These are phyloP conservation scores for Papilio polytes DNA, from an alignment of 1,140 invertebrate species.

Conservation along the genomic window DNA sequence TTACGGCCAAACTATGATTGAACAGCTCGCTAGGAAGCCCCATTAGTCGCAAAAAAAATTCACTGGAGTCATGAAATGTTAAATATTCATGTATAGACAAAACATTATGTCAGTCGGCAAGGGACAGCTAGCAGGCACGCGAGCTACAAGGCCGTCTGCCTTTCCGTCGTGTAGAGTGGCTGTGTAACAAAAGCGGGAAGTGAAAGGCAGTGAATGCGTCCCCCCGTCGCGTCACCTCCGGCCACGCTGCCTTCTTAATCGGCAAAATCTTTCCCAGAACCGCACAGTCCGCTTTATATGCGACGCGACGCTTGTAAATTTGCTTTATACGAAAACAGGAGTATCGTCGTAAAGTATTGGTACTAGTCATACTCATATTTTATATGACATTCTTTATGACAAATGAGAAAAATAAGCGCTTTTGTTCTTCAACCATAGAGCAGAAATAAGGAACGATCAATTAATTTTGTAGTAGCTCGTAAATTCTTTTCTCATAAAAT, in stretches of 20 bases:
- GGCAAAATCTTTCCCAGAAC: constrained; percentile 41
- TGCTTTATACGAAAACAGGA: neutral
- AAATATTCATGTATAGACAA: constrained; percentile 19
- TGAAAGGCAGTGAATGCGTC: constrained; percentile 82
- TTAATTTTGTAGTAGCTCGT: neutral
- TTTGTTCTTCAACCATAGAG: neutral
- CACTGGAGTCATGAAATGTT: constrained; percentile 43
- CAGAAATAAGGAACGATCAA: neutral
- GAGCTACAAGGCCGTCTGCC: constrained; percentile 78
- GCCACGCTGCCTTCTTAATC: constrained; percentile 52
- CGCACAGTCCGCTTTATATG: constrained; percentile 38
- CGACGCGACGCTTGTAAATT: constrained; percentile 23
- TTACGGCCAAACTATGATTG: constrained; percentile 52
- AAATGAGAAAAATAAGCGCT: neutral
- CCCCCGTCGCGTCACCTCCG: constrained; percentile 66
- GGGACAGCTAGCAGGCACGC: constrained; percentile 66
- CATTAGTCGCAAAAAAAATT: neutral
- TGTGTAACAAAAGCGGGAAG: constrained; percentile 80
- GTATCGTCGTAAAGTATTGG: neutral
- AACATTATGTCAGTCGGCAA: constrained; percentile 22
- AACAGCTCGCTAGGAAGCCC: constrained; percentile 35
- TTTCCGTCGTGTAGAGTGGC: constrained; percentile 73
- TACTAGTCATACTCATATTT: neutral
- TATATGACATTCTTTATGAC: neutral
- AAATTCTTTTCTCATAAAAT: neutral